These are phyloP conservation scores for Drosophila paulistorum DNA, from an alignment of 1,140 invertebrate genomes.

Conservation along the genomic window DNA sequence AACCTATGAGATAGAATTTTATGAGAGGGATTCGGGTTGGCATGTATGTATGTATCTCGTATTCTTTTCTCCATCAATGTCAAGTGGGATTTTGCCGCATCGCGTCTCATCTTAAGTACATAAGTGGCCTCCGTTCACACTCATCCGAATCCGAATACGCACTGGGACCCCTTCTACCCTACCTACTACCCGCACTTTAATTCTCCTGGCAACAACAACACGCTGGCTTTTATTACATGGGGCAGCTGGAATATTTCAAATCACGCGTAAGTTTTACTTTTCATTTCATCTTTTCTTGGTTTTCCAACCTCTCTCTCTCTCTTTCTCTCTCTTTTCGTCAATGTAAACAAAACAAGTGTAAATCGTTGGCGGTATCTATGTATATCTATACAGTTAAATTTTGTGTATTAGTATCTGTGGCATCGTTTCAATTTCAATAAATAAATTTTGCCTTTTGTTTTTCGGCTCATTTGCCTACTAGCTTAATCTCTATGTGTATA, in stretches of 20 bases:
- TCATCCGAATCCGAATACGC: neutral
- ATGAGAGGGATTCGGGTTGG: constrained; percentile 22
- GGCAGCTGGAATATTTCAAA: constrained; percentile 71
- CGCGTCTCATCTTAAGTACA: constrained; percentile 40
- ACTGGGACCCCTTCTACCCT: no score
- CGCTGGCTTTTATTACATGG: constrained; percentile 33
- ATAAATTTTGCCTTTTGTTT: neutral
- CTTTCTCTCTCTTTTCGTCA: neutral
- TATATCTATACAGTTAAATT: constrained; percentile 2
- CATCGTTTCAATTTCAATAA: constrained; percentile 4
- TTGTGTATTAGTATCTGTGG: constrained; percentile 2
- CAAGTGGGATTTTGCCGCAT: constrained; percentile 57
- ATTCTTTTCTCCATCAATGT: constrained; percentile 55
- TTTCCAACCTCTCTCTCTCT: constrained; percentile 14
- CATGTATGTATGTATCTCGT: constrained; percentile 2
- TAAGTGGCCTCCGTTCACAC: constrained; percentile 32
- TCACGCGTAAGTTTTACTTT: constrained; percentile 46
- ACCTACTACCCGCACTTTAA: neutral
- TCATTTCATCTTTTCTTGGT: constrained; percentile 17
- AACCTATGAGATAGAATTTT: constrained; percentile 41
- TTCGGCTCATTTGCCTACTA: neutral
- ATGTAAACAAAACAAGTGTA: constrained; percentile 12
- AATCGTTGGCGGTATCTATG: neutral
- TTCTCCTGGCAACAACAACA: neutral
- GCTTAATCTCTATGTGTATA: neutral